Base-by-base conservation (phyloP, 2,888 invertebrate genomes). In the Tipula vernalis region DNA sequence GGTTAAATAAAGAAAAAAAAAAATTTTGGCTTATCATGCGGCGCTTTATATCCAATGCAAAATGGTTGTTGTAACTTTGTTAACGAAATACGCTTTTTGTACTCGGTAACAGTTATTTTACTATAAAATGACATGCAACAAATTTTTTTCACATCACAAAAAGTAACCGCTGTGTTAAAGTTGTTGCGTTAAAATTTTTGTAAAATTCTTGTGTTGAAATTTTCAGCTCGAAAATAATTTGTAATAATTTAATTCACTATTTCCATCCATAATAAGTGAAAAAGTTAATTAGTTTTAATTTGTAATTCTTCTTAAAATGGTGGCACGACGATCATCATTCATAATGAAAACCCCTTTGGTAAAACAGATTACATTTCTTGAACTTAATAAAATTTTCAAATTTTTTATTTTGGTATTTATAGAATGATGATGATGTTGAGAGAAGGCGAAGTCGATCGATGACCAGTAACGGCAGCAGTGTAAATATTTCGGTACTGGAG, bases 381-480 rank as follows among this genome's bases (percentile, higher is more conserved):
- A 39, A 39, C 12, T 83, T 83, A 39, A 42, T 42, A 1, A n/a
- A 18, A 15, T 85, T 41, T 85, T n/a, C 39, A 28, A 41, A 5
- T 41, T 88, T 39, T 3, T 4, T 39, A 44, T 42, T 6, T 6
- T 87, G 0, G 36, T 42, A 86, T 86, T 87, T 86, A 51, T 89
- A 90, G 87, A 93, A 94, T 89, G 94, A 94, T 89, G 94, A 94
- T 90, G 94, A 94, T 88, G 94, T 93, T 0, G 94, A 94, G 88
- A 91, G 94, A 28, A 93, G 91, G 88, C 88, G 93, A 91, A 90
- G 91, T 0, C 89, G 91, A 84, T 89, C 90, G 39, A 90, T 91
- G 13, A 85, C 90, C 47, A 86, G 89, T 28, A 86, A 88, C 86
- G 87, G 88, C 1, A 86, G 88, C n/a, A 86, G 88, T 87, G 89